Base-by-base conservation (phyloP, 2,888 invertebrate genomes). In the Tenthredo notha region DNA sequence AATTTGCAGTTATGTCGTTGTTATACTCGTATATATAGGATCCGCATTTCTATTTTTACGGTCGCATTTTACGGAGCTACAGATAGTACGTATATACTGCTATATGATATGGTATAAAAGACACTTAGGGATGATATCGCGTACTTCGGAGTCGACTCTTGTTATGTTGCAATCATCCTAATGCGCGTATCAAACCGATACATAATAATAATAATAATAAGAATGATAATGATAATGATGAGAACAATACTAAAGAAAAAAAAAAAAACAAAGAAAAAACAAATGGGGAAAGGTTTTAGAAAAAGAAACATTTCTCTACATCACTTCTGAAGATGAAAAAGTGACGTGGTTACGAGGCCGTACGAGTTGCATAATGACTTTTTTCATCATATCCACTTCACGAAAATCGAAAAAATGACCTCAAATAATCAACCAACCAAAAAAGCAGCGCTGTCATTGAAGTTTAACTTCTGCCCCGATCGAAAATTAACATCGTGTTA, bases 151-250 rank as follows among this genome's bases (percentile, higher is more conserved):
- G 33, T 33, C 54, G 33, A 29, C 77, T 50, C 33, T 29, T 50
- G 54, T 77, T n/a, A 77, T 77, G 54, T 33, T n/a, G 47, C 50
- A 77, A 77, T 77, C 54, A 54, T 77, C 50, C 77, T 29, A 54
- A 77, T 50, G 54, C 54, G 18, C 18, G 7, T 33, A 54, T 50
- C 54, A n/a, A 77, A 54, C 77, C 77, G 3, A 18, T 33, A 50
- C 12, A 43, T 43, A 21, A 67, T 25, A 33, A 67, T 43, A 21
- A 67, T 25, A 33, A 67, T 67, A 70, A 6, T 21, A 6, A 40
- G 1, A 15, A 54, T 29, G 29, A 54, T 77, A 77, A 47, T 29
- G 18, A 47, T 15, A 29, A 47, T 50, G 6, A 47, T 50, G 21
- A 15, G 33, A 21, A 29, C 25, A 29, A 29, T 50, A 18, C 12